Evolutionary conservation across 2,797 vertebrate genomes (phyloP), one percentile per base, ranked within the genome.

Genomic region (Hydrolagus colliei): DNA sequence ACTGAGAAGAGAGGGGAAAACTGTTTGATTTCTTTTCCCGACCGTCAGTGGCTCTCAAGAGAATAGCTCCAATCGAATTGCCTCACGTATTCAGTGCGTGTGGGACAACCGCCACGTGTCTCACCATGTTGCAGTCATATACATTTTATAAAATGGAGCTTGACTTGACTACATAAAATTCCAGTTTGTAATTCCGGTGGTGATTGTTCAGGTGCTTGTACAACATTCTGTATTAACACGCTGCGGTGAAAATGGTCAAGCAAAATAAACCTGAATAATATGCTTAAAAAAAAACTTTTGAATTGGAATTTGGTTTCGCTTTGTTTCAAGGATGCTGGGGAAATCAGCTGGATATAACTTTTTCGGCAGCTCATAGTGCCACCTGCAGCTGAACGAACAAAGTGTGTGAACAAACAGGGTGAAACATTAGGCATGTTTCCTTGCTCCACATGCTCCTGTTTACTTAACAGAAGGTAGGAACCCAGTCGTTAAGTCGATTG

Each of bases 21-120:
- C 62, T 80, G 63, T 63, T 65, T 65, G 77, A 80, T 65, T 65
- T 41, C 35, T 71, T 52, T 63, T 80, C 65, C 32, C 65, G n/a
- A 32, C n/a, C n/a, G 13, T 8, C 77, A 63, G 16, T 12, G 22
- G 77, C 22, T 65, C 61, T 80, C 22, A 9, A 27, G 59, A 80
- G 32, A 27, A 14, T 16, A 32, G n/a, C 32, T 27, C n/a, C 61
- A 4, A 22, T 13, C 16, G 8, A 41, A 16, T 41, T 65, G 41
- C 41, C 41, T 52, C 41, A 52, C 41, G 6, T 52, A 52, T 52
- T 52, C 41, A 52, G 41, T 52, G 41, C 41, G 41, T 52, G 41
- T 52, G 41, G 41, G 41, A 1, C 41, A 52, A 52, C 0, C 6
- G 6, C 41, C 41, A 52, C 2, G 41, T 52, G 41, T 52, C 41